A percentile compares a stretch with the other conserved stretches of the same genome.
Evolutionary conservation across 2,888 invertebrate species (phyloP).

Genomic region (Capitulum mitella): DNA sequence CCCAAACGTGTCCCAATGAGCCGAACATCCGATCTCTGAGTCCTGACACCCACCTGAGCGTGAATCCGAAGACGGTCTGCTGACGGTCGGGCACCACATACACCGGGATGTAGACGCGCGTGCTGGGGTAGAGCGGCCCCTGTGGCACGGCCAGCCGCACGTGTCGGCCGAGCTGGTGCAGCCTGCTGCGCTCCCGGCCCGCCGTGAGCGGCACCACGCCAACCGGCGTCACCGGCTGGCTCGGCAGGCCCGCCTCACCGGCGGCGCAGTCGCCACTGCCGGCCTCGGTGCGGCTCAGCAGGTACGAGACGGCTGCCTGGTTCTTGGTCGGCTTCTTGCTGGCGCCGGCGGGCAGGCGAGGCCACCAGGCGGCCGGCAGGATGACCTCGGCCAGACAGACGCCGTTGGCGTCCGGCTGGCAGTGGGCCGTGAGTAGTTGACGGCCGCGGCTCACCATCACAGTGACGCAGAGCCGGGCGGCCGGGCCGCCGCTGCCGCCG

Average conservation of each 20-base stretch:
- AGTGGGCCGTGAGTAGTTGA: conserved; percentile 71
- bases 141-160: conserved; percentile 79
- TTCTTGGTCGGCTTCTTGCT: conserved; percentile 8
- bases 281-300: conserved; percentile 36
- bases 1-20: too few species aligned
- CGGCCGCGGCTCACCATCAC: conserved; percentile 39
- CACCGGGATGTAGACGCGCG: conserved; percentile 82
- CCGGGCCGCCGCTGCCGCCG: conserved; percentile 35
- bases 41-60: conserved; percentile 63
- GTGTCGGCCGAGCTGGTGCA: conserved; percentile 59
- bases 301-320: conserved; percentile 2
- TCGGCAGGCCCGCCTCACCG: conserved; percentile 53
- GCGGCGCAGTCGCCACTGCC: conserved; percentile 54
- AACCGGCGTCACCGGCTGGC: conserved; percentile 59
- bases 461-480: conserved; percentile 36
- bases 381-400: conserved; percentile 83
- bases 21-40: too few species aligned
- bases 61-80: conserved; percentile 63
- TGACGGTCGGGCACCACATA: conserved; percentile 56
- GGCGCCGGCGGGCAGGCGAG: conserved; percentile 41
- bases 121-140: conserved; percentile 79
- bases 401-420: conserved; percentile 76
- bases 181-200: conserved; percentile 71
- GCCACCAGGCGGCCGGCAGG: conserved; percentile 89
- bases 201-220: conserved; percentile 62